A percentile compares a stretch with the other conserved stretches of the same genome.
These are phyloP conservation scores for Odontamblyopus lacepedii DNA, from an alignment of 2,797 vertebrate species.

Conservation along the genomic window DNA sequence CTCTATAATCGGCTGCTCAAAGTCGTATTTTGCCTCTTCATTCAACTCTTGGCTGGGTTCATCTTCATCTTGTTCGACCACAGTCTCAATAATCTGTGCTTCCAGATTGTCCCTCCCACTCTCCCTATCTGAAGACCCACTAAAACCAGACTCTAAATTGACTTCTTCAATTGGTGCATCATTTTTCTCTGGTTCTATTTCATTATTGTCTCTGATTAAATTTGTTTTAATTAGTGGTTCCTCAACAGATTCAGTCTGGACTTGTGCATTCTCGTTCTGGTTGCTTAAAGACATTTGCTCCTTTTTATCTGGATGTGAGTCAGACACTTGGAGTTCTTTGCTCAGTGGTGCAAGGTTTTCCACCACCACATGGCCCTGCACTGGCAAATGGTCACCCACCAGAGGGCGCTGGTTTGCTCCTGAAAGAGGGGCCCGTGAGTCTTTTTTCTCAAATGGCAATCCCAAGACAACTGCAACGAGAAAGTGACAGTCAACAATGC, in stretches of 20 bases:
- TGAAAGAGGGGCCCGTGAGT: slow-evolving; percentile 2
- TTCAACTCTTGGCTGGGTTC: slow-evolving; percentile 13
- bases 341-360: slow-evolving; percentile 37
- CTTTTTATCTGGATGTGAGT: background rate
- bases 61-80: slow-evolving; percentile 12
- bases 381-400: slow-evolving; percentile 45
- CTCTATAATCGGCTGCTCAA: slow-evolving; percentile 22
- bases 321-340: background rate
- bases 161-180: background rate
- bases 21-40: slow-evolving; percentile 13
- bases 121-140: background rate
- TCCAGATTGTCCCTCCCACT: no score
- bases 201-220: background rate
- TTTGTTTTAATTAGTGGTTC: background rate
- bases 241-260: background rate
- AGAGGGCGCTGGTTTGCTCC: slow-evolving; percentile 20
- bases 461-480: slow-evolving; percentile 45
- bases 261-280: background rate
- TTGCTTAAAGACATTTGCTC: background rate
- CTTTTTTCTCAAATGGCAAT: slow-evolving; percentile 10
- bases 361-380: slow-evolving; percentile 52
- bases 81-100: slow-evolving; percentile 8
- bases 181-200: background rate
- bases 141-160: slow-evolving; percentile 5
- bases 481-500: background rate